These are phyloP conservation scores for Stichodactyla mertensii DNA, from an alignment of 64 coral and sea anemone species.

Conservation along the genomic window DNA sequence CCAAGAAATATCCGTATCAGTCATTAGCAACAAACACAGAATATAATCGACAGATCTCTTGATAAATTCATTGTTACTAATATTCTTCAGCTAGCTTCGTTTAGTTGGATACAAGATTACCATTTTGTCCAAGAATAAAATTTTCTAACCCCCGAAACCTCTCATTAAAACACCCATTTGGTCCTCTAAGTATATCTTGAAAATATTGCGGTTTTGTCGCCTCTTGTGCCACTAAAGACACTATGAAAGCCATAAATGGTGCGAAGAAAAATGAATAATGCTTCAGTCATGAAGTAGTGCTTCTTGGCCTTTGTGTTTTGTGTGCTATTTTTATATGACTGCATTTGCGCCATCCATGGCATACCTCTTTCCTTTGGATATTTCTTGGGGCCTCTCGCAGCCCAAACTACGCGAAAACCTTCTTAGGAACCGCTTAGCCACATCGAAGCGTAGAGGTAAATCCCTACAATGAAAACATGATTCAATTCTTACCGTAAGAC, in stretches of 20 bases:
- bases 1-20: not conserved
- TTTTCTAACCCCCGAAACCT: not conserved
- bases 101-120: not conserved
- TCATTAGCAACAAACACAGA: not conserved
- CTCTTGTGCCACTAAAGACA: not conserved
- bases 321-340: slow-evolving; percentile 5
- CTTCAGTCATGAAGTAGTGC: not conserved
- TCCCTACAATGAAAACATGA: not conserved
- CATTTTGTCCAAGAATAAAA: not conserved
- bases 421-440: not conserved
- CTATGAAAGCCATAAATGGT: not conserved
- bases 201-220: slow-evolving; percentile 1
- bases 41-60: not conserved
- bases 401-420: not conserved
- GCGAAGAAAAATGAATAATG: not conserved
- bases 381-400: not conserved
- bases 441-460: not conserved
- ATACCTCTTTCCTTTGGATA: not conserved
- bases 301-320: not conserved
- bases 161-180: not conserved
- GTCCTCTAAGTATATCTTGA: not conserved
- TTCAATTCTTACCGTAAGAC: slow-evolving; percentile 13
- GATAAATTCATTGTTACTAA: not conserved
- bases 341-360: not conserved
- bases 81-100: not conserved